Percentiles rank a stretch among this genome's conserved stretches.
phyloP scores from a whole-genome alignment of 2,888 invertebrate species.

The Rapana venosa region DNA sequence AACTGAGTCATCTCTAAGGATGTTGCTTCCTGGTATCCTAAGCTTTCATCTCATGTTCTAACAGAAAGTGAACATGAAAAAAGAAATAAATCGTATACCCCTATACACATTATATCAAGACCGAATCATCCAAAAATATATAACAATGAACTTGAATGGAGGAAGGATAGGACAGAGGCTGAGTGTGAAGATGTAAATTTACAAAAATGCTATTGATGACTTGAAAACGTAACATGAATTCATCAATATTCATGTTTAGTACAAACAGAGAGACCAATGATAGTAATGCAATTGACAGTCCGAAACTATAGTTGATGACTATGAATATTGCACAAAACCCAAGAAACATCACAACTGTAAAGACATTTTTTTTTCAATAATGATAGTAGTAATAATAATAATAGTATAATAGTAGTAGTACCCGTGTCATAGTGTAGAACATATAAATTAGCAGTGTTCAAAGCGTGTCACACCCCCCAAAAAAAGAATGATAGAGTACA shows the following conservation, averaged over 20 bases:
- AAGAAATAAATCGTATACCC: too few relatives aligned
- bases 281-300: too few relatives aligned
- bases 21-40: too few relatives aligned
- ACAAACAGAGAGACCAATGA: too few relatives aligned
- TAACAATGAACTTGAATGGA: too few relatives aligned
- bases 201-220: too few relatives aligned
- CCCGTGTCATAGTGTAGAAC: slow-evolving; percentile 1
- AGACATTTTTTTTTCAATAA: not conserved
- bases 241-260: not conserved
- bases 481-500: not conserved
- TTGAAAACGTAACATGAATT: not conserved
- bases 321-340: not conserved
- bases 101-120: too few relatives aligned
- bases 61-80: too few relatives aligned
- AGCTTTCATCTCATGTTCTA: too few relatives aligned
- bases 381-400: not conserved
- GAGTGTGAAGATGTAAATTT: not conserved
- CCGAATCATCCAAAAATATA: too few relatives aligned
- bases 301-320: not conserved
- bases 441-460: slow-evolving; percentile 15
- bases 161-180: not conserved
- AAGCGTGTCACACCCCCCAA: not conserved
- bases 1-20: too few relatives aligned
- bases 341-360: not conserved
- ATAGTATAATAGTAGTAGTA: not conserved